Evolutionary conservation across 2,113 vertebrate genomes (phyloP).

Genomic region (Pampusana beccarii): DNA sequence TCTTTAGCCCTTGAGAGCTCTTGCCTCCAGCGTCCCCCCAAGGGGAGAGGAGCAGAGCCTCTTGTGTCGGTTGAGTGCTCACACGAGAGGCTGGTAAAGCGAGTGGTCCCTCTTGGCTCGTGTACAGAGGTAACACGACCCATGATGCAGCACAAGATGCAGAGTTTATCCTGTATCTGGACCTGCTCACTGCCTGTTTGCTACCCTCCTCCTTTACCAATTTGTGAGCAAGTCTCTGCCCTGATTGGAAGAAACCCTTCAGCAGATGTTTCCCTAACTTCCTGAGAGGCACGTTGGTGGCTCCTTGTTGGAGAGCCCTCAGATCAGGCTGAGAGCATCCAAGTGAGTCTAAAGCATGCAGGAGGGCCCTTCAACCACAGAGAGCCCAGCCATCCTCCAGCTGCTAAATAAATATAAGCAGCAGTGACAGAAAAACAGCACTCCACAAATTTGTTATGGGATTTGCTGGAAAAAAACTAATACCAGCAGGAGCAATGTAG

Average conservation of each 20-base stretch:
- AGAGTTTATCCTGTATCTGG: neutral
- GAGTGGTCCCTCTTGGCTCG: slow-evolving; percentile 9
- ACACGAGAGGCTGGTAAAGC: slow-evolving; percentile 37
- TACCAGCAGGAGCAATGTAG: neutral
- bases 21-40: slow-evolving; percentile 9
- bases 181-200: neutral
- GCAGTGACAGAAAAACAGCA: slow-evolving; percentile 2
- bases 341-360: slow-evolving; percentile 32
- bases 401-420: slow-evolving; percentile 41
- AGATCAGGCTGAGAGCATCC: slow-evolving; percentile 23
- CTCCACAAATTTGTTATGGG: neutral
- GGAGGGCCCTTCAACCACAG: slow-evolving; percentile 37
- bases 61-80: slow-evolving; percentile 58
- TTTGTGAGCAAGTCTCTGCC: neutral
- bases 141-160: neutral
- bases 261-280: slow-evolving; percentile 4
- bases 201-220: neutral
- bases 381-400: slow-evolving; percentile 17
- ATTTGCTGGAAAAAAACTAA: slow-evolving; percentile 4
- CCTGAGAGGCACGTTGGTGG: neutral
- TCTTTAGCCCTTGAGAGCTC: slow-evolving; percentile 60
- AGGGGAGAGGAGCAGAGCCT: slow-evolving; percentile 46
- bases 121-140: neutral
- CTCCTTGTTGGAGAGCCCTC: slow-evolving; percentile 39
- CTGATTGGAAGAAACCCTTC: neutral